These are phyloP conservation scores for Ivindomyrus marchei DNA, from an alignment of 2,113 vertebrate species.

Conservation along the genomic window DNA sequence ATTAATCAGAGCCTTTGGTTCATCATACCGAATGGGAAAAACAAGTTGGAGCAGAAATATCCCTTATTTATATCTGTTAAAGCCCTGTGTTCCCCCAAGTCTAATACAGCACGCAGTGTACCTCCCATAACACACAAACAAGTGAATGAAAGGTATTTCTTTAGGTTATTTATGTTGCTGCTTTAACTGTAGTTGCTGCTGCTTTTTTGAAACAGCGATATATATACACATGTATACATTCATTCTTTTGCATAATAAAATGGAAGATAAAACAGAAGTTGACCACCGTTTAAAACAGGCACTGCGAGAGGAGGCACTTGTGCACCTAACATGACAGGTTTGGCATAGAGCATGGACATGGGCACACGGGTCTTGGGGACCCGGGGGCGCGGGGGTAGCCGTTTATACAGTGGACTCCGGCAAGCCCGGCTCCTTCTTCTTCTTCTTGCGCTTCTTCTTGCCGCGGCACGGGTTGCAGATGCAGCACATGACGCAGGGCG, in stretches of 20 bases:
- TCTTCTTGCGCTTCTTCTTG: constrained; percentile 76
- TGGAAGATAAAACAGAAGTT: constrained; percentile 54
- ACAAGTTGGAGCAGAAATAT: constrained; percentile 35
- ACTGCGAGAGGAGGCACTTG: constrained; percentile 64
- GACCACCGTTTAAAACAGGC: constrained; percentile 51
- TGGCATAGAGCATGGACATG: constrained; percentile 45
- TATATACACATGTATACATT: constrained; percentile 21
- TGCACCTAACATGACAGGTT: constrained; percentile 52
- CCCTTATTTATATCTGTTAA: constrained; percentile 37
- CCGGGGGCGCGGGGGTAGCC: background rate
- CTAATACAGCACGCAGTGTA: constrained; percentile 33
- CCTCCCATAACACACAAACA: constrained; percentile 23
- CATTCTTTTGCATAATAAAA: constrained; percentile 53
- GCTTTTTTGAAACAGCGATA: constrained; percentile 27
- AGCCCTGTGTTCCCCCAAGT: constrained; percentile 35
- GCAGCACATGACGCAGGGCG: constrained; percentile 90
- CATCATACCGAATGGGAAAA: constrained; percentile 40
- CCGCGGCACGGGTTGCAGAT: constrained; percentile 81
- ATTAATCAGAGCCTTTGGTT: constrained; percentile 51
- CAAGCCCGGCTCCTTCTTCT: constrained; percentile 44
- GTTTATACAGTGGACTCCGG: constrained; percentile 50
- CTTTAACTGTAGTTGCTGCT: constrained; percentile 18
- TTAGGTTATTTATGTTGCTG: constrained; percentile 20
- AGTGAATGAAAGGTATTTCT: constrained; percentile 28
- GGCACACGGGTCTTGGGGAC: constrained; percentile 45